Evolutionary conservation across 2,888 invertebrate genomes (phyloP).

Genomic region (Cryptops parisi): DNA sequence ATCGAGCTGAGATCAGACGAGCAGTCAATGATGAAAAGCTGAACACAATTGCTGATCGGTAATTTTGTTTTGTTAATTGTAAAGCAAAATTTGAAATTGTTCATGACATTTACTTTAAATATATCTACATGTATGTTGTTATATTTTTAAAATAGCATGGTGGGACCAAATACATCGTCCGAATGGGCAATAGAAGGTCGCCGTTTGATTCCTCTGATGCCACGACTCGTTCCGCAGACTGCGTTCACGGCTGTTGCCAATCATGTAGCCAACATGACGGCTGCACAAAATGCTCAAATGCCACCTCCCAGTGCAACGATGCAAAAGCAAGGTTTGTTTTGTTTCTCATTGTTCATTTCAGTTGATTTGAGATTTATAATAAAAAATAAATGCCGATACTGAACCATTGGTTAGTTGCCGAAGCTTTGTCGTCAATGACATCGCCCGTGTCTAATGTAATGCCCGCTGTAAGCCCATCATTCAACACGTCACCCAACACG

Average conservation of each 20-base stretch:
- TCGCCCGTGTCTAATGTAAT: not conserved
- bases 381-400: too few relatives aligned
- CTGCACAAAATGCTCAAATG: conserved; percentile 46
- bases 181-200: conserved; percentile 83
- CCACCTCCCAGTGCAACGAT: conserved; percentile 29
- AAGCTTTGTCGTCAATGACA: not conserved
- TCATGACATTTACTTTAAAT: not conserved
- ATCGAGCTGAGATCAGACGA: conserved; percentile 78
- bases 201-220: conserved; percentile 63
- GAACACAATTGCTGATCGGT: conserved; percentile 79
- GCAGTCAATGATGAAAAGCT: conserved; percentile 84
- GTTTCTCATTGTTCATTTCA: too few relatives aligned
- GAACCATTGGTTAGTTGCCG: not conserved
- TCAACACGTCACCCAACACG: not conserved
- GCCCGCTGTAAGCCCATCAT: not conserved
- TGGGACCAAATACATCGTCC: conserved; percentile 39
- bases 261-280: conserved; percentile 51
- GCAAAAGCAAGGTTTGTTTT: too few relatives aligned
- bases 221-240: conserved; percentile 69
- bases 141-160: too few relatives aligned
- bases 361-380: too few relatives aligned
- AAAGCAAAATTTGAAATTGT: not conserved
- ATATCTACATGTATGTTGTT: too few relatives aligned
- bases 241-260: conserved; percentile 70
- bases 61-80: conserved; percentile 31